Conservation (phyloP, 2,888 invertebrate species). For the Electrophaes corylata region DNA sequence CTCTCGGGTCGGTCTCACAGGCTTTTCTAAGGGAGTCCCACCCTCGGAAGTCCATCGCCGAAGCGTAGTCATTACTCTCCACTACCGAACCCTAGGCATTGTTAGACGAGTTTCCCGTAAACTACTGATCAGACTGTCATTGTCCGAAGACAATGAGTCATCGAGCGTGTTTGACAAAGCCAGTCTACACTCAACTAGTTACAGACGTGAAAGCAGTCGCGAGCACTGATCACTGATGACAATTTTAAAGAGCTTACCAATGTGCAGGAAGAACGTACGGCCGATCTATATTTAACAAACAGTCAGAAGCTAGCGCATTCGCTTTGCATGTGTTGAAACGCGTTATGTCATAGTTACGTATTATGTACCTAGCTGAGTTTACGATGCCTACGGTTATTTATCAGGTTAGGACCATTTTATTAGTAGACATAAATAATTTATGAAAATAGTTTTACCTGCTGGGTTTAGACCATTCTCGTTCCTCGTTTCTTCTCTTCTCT, state of each 20-base stretch:
- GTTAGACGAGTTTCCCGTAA: slow-evolving; percentile 52
- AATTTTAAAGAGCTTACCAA: slow-evolving; percentile 81
- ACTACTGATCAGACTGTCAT: slow-evolving; percentile 50
- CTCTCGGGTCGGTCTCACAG: slow-evolving; percentile 88
- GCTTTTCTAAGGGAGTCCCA: slow-evolving; percentile 84
- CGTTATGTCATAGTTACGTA: slow-evolving; percentile 73
- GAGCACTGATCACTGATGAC: slow-evolving; percentile 81
- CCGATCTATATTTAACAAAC: slow-evolving; percentile 78
- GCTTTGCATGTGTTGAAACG: slow-evolving; percentile 75
- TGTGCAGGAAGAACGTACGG: slow-evolving; percentile 76
- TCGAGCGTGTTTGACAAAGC: slow-evolving; percentile 69
- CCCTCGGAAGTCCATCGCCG: slow-evolving; percentile 89
- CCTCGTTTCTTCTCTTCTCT: slow-evolving; percentile 56
- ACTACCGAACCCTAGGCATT: slow-evolving; percentile 62
- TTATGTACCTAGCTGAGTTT: slow-evolving; percentile 39
- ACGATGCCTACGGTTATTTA: slow-evolving; percentile 36
- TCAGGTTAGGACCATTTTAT: slow-evolving; percentile 9
- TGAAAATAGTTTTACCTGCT: slow-evolving; percentile 70
- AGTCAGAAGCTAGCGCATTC: slow-evolving; percentile 77
- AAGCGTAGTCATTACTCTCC: slow-evolving; percentile 76
- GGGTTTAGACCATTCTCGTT: slow-evolving; percentile 77
- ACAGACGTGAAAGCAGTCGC: slow-evolving; percentile 77
- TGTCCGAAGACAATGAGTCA: slow-evolving; percentile 57
- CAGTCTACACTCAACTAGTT: slow-evolving; percentile 74
- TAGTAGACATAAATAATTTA: not conserved